Conservation (phyloP, 2,113 vertebrate species). For the Proterorhinus semilunaris region DNA sequence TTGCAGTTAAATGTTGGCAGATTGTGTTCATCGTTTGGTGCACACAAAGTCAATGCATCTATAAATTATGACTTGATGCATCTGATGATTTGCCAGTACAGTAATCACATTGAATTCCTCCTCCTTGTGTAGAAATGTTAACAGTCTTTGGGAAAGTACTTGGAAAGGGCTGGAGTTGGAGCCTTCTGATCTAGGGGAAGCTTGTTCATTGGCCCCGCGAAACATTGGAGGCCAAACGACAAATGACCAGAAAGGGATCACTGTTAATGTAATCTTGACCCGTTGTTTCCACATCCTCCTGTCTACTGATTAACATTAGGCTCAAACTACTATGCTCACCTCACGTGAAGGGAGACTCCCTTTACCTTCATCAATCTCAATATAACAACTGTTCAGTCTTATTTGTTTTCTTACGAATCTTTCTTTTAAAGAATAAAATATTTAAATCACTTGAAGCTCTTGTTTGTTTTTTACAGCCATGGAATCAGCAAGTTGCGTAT, state of each 20-base stretch:
- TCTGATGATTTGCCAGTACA: too few relatives aligned
- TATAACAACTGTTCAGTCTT: conserved; percentile 64
- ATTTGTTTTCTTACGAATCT: conserved; percentile 74
- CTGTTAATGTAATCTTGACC: conserved; percentile 36
- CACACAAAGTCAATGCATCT: too few relatives aligned
- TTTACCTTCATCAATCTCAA: conserved; percentile 59
- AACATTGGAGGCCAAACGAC: conserved; percentile 16
- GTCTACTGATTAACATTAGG: conserved; percentile 70
- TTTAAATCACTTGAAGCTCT: conserved; percentile 59
- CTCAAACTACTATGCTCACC: conserved; percentile 66
- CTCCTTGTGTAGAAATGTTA: too few relatives aligned
- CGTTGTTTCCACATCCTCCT: conserved; percentile 57
- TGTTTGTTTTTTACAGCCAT: conserved; percentile 20
- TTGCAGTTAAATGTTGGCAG: too few relatives aligned
- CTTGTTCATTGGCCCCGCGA: conserved; percentile 16
- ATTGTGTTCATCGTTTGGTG: too few relatives aligned
- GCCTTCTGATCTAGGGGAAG: conserved; percentile 35
- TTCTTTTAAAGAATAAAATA: conserved; percentile 74
- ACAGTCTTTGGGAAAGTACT: too few relatives aligned
- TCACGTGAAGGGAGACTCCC: conserved; percentile 56
- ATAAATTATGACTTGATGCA: too few relatives aligned
- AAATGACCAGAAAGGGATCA: conserved; percentile 51
- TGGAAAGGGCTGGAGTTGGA: too few relatives aligned
- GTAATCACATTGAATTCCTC: too few relatives aligned
- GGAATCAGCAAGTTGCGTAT: not conserved